These are phyloP conservation scores for Sander lucioperca DNA, from an alignment of 2,113 vertebrate species.

Conservation along the genomic window DNA sequence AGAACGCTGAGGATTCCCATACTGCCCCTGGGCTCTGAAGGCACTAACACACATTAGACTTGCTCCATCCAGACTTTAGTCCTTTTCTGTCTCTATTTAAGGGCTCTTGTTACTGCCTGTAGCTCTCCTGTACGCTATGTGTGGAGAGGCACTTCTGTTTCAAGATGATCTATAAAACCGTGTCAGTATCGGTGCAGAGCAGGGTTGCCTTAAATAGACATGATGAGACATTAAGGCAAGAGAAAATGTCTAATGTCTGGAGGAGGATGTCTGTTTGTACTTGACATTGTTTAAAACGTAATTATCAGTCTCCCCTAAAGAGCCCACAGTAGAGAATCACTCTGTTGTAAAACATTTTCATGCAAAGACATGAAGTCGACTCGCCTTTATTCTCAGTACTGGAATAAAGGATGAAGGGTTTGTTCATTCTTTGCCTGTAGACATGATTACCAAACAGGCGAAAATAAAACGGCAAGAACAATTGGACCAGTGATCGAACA, in stretches of 20 bases:
- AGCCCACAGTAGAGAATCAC: conserved; percentile 83
- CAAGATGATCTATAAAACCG: conserved; percentile 11
- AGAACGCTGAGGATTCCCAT: conserved; percentile 89
- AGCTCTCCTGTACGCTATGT: conserved; percentile 22
- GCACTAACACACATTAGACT: conserved; percentile 52
- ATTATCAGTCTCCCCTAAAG: conserved; percentile 50
- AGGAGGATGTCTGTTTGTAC: conserved; percentile 65
- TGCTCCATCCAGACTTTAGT: conserved; percentile 71
- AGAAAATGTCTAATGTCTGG: conserved; percentile 80
- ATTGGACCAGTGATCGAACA: neutral
- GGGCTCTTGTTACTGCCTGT: conserved; percentile 51
- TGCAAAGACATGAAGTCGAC: conserved; percentile 77
- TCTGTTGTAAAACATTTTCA: conserved; percentile 63
- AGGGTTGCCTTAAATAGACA: conserved; percentile 84
- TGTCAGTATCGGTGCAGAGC: conserved; percentile 18
- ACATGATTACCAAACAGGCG: conserved; percentile 77
- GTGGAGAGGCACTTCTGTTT: conserved; percentile 25
- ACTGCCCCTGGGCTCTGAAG: conserved; percentile 81
- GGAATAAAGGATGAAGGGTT: conserved; percentile 66
- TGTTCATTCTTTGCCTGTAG: conserved; percentile 78
- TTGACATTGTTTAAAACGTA: conserved; percentile 42
- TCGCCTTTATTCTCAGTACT: conserved; percentile 64
- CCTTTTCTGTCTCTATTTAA: conserved; percentile 86
- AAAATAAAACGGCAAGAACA: neutral
- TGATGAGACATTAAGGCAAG: conserved; percentile 30